Evolutionary conservation across 1,140 invertebrate species (phyloP), one percentile per base, ranked within the genome.

Genomic region (Dendrolimus punctatus): DNA sequence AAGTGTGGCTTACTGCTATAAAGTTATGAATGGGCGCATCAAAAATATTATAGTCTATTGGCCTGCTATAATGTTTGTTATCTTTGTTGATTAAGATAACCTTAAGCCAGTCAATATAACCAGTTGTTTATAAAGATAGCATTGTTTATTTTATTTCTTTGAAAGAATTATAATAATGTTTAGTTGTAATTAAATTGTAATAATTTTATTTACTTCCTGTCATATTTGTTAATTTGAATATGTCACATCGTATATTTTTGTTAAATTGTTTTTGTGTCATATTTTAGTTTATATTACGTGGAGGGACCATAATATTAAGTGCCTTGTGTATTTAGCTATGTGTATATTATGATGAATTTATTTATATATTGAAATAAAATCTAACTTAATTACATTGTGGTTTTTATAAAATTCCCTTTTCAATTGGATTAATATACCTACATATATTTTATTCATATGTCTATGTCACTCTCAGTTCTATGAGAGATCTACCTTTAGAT

Each of bases 261-360:
- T 72, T 64, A 61, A 45, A 57, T 41, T 50, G 46, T 67, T 66
- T 65, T 66, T 65, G 68, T 76, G 69, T 79, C 73, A 75, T 74
- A 51, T 73, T 55, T 71, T 68, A 71, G 60, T 61, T 56, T 66
- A 23, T 23, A 62, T 65, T 64, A 70, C 71, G 72, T 70, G 67
- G 62, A 71, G 80, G 80, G 80, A 83, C 80, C 80, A 83, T 75
- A 78, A 71, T 63, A 47, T 66, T 78, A 79, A 83, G 80, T 83
- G 80, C 77, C 80, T 83, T 82, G 69, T 64, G 71, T 80, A 72
- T 71, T 69, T 73, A 70, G 51, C 70, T 57, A 59, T 64, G 57
- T 71, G 59, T 76, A 69, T 71, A 71, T 65, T 71, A 70, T 57
- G 55, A 64, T 71, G 57, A 70, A 67, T 44, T 67, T 67, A 76